Evolutionary conservation across 2,888 invertebrate species (phyloP), one percentile per base, ranked within the genome.

Genomic region (Scelioninae gen. 1): DNA sequence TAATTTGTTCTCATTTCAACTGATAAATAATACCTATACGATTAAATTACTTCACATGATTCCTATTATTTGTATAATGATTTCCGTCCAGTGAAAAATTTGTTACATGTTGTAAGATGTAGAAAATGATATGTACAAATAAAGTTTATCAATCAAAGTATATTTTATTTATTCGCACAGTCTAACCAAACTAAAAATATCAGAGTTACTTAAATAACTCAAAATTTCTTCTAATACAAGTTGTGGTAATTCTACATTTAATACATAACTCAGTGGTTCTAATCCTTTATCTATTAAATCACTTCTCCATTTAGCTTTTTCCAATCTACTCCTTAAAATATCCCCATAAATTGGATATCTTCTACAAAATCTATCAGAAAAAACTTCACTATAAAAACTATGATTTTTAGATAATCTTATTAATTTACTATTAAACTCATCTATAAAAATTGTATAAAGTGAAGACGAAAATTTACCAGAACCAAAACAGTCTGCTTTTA

Each of bases 181-280:
- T 62, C 60, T 53, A 47, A 75, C 79, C 13, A 83, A 34, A 32
- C 71, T 79, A 4, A 51, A 10, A 43, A 83, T 71, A 62, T 83
- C 83, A 15, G 9, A 23, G 55, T 83, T 83, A 8, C 13, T 40
- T 34, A 83, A 76, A 43, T 75, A 76, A 66, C 34, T 55, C 15
- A 76, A 76, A 45, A 83, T 76, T 38, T 76, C 62, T 71, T 83
- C 83, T 10, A 80, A 31, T 13, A 80, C 29, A 66, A 47, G 15
- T n/a, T 55, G 10, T 1, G 83, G 76, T 38, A 83, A 68, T n/a
- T 13, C 31, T 5, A 15, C 23, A 9, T 34, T 7, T 23, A 83
- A 31, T 4, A 83, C 31, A 13, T 29, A 60, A 34, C 7, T 66
- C 32, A 83, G 60, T 8, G 71, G 55, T 23, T 62, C 55, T 10